Percentiles rank a stretch among this genome's conserved stretches.
Evolutionary conservation across 2,113 vertebrate species (phyloP).

Genomic region (Conger conger): DNA sequence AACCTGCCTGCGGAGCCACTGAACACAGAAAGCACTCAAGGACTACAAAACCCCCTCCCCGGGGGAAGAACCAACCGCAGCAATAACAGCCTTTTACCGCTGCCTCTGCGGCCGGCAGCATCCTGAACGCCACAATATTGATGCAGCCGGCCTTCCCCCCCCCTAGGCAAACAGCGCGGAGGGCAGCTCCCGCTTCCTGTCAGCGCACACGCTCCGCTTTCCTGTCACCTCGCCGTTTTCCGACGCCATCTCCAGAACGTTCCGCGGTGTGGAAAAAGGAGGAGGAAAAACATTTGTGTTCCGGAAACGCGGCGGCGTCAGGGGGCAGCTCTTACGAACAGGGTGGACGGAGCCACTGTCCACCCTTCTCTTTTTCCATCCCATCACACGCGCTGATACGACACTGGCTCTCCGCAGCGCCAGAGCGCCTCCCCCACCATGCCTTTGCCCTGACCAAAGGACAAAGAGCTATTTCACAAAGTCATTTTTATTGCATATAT

Average conservation of each 20-base stretch:
- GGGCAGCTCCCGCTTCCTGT: conserved; percentile 20
- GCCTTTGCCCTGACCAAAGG: neutral
- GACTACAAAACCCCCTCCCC: neutral
- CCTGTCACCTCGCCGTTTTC: neutral
- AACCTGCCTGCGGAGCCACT: neutral
- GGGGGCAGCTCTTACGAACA: neutral
- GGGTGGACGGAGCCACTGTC: neutral
- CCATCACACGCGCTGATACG: neutral
- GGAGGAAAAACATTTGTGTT: neutral
- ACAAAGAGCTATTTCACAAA: neutral
- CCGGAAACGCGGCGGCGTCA: neutral
- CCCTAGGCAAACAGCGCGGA: neutral
- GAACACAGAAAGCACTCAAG: neutral
- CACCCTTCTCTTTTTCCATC: neutral
- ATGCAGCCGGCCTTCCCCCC: neutral
- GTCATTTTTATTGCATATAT: neutral
- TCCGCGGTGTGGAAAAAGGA: neutral
- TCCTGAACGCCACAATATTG: neutral
- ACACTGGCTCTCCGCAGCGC: neutral
- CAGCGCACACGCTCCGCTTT: conserved; percentile 1
- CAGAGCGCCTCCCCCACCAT: neutral
- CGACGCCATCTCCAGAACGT: neutral
- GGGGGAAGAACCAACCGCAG: neutral
- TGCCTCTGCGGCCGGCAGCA: neutral
- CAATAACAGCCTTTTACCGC: neutral